These are phyloP conservation scores for Pristionchus mayeri DNA, from an alignment of 2,888 invertebrate species.

Conservation along the genomic window DNA sequence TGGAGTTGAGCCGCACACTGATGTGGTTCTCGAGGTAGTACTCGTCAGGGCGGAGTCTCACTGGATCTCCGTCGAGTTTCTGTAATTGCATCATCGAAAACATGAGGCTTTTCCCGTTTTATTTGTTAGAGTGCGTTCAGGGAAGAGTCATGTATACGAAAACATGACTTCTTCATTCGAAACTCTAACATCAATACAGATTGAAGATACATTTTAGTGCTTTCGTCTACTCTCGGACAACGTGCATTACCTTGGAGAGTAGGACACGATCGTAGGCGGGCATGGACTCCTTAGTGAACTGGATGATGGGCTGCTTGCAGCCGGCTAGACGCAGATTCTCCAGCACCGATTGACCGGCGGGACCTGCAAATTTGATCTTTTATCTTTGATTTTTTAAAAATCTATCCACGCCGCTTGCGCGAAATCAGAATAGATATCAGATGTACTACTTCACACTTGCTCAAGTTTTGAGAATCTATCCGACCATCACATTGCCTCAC, in stretches of 20 bases:
- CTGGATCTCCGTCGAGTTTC: constrained; percentile 47
- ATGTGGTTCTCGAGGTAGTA: constrained; percentile 85
- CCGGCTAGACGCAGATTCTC: constrained; percentile 63
- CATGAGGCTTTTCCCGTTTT: no score
- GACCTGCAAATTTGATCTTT: constrained; percentile 50
- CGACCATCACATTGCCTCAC: no score
- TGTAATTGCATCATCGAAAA: no score
- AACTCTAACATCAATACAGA: neutral
- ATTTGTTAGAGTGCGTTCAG: no score
- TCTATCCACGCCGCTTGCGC: no score
- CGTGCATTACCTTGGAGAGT: constrained; percentile 85
- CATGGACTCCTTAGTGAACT: constrained; percentile 87
- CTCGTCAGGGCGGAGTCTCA: constrained; percentile 61
- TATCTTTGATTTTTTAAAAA: no score
- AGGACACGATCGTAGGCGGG: constrained; percentile 94
- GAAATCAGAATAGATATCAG: no score
- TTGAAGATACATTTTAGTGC: no score
- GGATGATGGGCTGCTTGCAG: constrained; percentile 79
- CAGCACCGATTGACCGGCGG: constrained; percentile 59
- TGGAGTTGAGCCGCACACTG: constrained; percentile 84
- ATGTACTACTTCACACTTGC: no score
- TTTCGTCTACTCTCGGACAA: neutral
- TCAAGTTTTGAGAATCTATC: no score
- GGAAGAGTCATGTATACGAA: no score
- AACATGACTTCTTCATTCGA: no score